These are phyloP conservation scores for Myzus persicae DNA, from an alignment of 1,140 invertebrate genomes.

Conservation along the genomic window DNA sequence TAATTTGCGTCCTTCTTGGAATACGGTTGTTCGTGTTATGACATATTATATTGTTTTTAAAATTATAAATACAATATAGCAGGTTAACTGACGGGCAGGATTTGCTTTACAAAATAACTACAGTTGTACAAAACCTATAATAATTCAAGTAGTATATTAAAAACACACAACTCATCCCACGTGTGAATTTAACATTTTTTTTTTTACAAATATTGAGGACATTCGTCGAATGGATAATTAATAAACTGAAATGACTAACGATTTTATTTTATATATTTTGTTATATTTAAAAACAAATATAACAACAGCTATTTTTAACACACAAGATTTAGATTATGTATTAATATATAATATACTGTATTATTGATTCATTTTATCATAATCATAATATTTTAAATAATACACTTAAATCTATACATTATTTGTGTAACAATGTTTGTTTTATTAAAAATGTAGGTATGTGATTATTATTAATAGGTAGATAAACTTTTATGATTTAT, in stretches of 20 bases:
- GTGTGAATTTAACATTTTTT: background rate
- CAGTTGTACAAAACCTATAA: background rate
- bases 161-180: background rate
- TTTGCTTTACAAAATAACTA: background rate
- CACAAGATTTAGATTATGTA: background rate
- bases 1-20: background rate
- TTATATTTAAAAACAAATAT: slow-evolving; percentile 42
- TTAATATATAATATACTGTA: background rate
- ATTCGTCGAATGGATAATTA: background rate
- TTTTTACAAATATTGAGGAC: background rate
- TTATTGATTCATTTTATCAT: background rate
- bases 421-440: background rate
- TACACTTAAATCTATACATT: slow-evolving; percentile 14
- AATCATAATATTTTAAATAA: background rate
- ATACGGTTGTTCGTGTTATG: background rate
- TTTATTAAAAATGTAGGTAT: slow-evolving; percentile 8
- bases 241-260: background rate
- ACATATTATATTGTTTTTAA: background rate
- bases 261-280: slow-evolving; percentile 20
- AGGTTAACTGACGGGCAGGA: background rate
- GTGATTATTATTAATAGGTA: background rate
- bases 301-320: slow-evolving; percentile 31
- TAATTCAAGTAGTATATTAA: background rate
- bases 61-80: background rate
- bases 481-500: background rate